Base-by-base conservation (phyloP, 2,888 invertebrate species). In the Homarus gammarus region DNA sequence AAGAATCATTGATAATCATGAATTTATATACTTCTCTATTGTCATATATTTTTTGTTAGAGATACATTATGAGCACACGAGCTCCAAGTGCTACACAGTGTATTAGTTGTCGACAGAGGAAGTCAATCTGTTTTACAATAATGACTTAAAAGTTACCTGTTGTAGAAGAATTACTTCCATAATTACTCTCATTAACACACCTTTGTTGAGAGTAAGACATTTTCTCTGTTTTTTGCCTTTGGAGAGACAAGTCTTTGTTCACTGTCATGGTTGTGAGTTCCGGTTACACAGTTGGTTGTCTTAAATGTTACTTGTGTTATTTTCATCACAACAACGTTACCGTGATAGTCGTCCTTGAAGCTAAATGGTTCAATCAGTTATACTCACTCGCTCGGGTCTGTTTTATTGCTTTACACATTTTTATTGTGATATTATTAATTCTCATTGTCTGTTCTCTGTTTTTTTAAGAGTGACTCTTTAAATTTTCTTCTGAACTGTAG, bases 291-390 rank as follows among this genome's bases (percentile, higher is more conserved):
- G 51, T 84, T 84, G 75, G 51, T 84, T 84, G 75, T 84, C 61
- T 84, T 31, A n/a, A 61, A 36, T 40, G 56, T 84, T 75, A 56
- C 84, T 33, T 38, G 51, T 73, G 56, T 84, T 61, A 22, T 72
- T 75, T 40, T 84, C 61, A n/a, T n/a, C n/a, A n/a, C n/a, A n/a
- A n/a, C n/a, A n/a, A n/a, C n/a, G n/a, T n/a, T n/a, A n/a, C n/a
- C 83, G 36, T 44, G 70, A 49, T 33, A 68, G 64, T 51, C 77
- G 44, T 77, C 77, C 77, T 77, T 77, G 44, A 40, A 83, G 70
- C 70, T 70, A 72, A 83, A 38, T 83, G 31, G 83, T 72, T 70
- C 83, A 64, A 83, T 83, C 49, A 70, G 51, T 83, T 70, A 83
- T 83, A 64, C 83, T 18, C 75, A 77, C 75, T n/a, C n/a, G n/a